Conservation (phyloP, 2,113 vertebrate species). For the Apus apus region DNA sequence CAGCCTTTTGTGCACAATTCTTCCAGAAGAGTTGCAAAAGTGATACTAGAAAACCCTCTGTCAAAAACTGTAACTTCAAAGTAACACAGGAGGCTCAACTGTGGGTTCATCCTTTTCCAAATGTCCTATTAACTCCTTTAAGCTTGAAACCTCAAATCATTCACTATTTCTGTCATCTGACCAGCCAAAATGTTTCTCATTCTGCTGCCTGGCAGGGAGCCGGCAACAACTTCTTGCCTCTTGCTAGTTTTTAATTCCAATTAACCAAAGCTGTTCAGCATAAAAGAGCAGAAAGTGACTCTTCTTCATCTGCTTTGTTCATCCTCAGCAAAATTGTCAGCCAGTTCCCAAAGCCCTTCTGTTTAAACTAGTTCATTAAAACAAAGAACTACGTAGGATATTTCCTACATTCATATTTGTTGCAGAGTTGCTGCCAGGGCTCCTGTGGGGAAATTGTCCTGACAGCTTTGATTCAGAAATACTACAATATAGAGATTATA, state of each 20-base stretch:
- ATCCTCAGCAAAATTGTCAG: background rate
- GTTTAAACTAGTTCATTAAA: conserved; percentile 8
- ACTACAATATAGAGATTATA: conserved; percentile 9
- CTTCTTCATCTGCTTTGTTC: conserved; percentile 10
- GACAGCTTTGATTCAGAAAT: conserved; percentile 5
- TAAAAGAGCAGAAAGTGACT: background rate
- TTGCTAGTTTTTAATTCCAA: background rate
- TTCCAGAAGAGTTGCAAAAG: background rate
- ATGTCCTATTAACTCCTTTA: background rate
- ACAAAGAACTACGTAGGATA: accelerated
- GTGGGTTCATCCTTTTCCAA: background rate
- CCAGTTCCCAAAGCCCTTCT: background rate
- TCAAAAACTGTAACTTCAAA: conserved; percentile 11
- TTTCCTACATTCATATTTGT: background rate
- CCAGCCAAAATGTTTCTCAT: background rate
- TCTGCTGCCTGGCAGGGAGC: background rate
- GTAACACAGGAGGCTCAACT: background rate
- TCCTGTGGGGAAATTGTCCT: background rate
- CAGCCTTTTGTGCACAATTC: background rate
- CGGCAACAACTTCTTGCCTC: background rate
- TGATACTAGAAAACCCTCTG: background rate
- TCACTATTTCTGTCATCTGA: background rate
- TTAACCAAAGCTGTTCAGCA: background rate
- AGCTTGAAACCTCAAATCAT: background rate
- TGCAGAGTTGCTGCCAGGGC: background rate